Evolutionary conservation across 2,797 vertebrate species (phyloP).

Genomic region (Poeciliopsis turneri): DNA sequence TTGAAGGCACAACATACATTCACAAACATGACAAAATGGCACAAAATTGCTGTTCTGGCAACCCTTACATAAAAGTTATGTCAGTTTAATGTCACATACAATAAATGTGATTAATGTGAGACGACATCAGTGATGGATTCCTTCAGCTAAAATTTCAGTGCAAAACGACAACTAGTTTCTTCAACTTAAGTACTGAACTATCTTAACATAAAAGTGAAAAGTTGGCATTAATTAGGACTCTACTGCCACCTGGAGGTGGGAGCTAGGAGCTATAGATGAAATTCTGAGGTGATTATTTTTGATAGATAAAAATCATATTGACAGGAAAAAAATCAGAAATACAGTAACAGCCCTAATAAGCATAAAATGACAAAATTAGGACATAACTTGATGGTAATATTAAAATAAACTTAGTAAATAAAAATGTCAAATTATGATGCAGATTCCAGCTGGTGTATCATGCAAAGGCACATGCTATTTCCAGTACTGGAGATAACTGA

Average conservation of each 20-base stretch:
- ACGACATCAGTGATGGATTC: slow-evolving; percentile 23
- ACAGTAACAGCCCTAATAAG: slow-evolving; percentile 17
- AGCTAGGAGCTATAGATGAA: slow-evolving; percentile 11
- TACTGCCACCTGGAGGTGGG: slow-evolving; percentile 58
- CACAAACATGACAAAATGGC: slow-evolving; percentile 59
- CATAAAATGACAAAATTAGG: not conserved
- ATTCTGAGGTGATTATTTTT: slow-evolving; percentile 1
- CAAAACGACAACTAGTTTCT: slow-evolving; percentile 18
- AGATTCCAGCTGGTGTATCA: slow-evolving; percentile 41
- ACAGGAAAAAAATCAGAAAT: slow-evolving; percentile 13
- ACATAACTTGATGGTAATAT: slow-evolving; percentile 5
- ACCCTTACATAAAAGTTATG: slow-evolving; percentile 43
- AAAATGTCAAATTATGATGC: slow-evolving; percentile 28
- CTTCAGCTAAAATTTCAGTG: slow-evolving; percentile 45
- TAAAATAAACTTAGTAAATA: slow-evolving; percentile 10
- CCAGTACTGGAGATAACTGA: slow-evolving; percentile 5
- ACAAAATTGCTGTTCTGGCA: slow-evolving; percentile 36
- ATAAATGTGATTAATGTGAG: slow-evolving; percentile 24
- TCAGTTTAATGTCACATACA: slow-evolving; percentile 23
- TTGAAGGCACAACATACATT: slow-evolving; percentile 75
- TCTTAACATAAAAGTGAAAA: slow-evolving; percentile 7
- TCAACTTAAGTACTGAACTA: slow-evolving; percentile 24
- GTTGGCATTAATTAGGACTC: not conserved
- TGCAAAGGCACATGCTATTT: slow-evolving; percentile 58
- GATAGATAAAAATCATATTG: slow-evolving; percentile 1